phyloP scores from a whole-genome alignment of 2,113 vertebrate genomes.

The Suncus etruscus region DNA sequence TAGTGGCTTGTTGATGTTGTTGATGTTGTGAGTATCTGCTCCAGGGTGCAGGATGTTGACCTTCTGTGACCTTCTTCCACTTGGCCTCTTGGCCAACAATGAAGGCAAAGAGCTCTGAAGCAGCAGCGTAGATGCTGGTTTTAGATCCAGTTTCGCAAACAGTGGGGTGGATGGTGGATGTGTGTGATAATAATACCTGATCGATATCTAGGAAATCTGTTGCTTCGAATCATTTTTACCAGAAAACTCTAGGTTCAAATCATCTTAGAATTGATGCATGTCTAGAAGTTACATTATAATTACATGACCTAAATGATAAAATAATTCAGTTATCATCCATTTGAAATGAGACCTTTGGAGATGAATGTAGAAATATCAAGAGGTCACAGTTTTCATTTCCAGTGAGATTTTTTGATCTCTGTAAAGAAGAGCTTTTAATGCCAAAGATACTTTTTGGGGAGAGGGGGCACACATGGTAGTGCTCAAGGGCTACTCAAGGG shows the following conservation, averaged over 20 bases:
- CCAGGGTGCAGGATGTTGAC: not conserved
- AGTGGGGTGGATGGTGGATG: slow-evolving; percentile 49
- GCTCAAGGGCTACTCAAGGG: no score
- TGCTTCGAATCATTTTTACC: not conserved
- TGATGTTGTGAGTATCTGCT: slow-evolving; percentile 45
- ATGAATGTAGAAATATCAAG: no score
- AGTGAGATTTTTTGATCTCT: not conserved
- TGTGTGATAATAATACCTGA: not conserved
- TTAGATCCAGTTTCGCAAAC: not conserved
- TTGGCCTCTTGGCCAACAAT: slow-evolving; percentile 18
- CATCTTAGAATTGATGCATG: not conserved
- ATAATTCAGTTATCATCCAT: no score
- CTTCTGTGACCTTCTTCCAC: slow-evolving; percentile 12
- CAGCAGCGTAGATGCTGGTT: not conserved
- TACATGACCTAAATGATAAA: no score
- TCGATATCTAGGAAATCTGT: not conserved
- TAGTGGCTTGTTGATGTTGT: slow-evolving; percentile 33
- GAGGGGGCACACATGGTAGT: no score
- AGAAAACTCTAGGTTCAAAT: not conserved
- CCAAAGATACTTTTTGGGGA: not conserved
- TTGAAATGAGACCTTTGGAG: no score
- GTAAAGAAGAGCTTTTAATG: not conserved
- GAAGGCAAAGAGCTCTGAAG: slow-evolving; percentile 28
- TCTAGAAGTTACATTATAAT: no score
- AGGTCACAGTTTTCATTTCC: not conserved